phyloP scores from a whole-genome alignment of 2,888 invertebrate genomes.

The Dryococelus australis region DNA sequence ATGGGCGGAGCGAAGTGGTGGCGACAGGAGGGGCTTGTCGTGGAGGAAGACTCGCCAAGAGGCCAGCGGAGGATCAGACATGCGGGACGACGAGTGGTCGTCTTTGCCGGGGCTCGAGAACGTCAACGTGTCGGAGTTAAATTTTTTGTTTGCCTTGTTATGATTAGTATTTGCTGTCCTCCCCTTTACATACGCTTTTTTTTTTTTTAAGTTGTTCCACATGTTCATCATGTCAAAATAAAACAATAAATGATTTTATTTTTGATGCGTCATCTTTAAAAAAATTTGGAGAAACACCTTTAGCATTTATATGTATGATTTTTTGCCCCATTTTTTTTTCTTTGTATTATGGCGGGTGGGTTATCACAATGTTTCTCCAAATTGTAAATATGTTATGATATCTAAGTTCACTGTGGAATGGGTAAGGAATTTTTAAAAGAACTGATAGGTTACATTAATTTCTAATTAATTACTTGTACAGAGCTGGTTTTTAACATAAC shows the following conservation, averaged over 20 bases:
- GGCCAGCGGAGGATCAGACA: not conserved
- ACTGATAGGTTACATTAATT: not conserved
- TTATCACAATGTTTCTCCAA: not conserved
- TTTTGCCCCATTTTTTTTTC: not conserved
- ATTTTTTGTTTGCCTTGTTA: not conserved
- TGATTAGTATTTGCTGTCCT: not conserved
- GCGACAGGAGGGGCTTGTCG: not conserved
- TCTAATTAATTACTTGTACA: not conserved
- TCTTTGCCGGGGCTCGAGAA: not conserved
- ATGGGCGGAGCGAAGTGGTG: not conserved
- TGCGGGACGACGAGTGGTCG: slow-evolving; percentile 7
- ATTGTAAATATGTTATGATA: not conserved
- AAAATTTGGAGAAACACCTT: not conserved
- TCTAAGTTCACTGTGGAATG: not conserved
- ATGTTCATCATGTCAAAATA: not conserved
- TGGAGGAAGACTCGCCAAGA: not conserved
- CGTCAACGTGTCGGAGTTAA: not conserved
- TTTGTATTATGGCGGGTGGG: not conserved
- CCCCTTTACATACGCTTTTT: not conserved
- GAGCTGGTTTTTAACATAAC: too few relatives aligned
- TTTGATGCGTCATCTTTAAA: not conserved
- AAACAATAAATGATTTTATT: not conserved
- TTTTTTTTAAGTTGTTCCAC: not conserved
- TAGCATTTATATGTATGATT: not conserved
- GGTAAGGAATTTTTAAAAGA: not conserved